Evolutionary conservation across 1,140 invertebrate genomes (phyloP).

Genomic region (Halotydeus destructor): DNA sequence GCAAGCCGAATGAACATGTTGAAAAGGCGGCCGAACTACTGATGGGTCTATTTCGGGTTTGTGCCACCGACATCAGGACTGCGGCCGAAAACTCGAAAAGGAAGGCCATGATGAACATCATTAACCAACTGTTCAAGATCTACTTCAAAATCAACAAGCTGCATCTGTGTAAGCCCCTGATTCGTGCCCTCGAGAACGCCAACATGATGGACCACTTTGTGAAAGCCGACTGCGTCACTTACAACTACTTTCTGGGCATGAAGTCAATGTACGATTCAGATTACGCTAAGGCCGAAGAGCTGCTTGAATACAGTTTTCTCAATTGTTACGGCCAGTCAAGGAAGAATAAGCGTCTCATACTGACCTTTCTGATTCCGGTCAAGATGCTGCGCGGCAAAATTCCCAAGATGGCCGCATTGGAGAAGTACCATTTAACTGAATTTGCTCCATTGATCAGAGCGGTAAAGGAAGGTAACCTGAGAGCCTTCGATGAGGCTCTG

Average conservation of each 20-base stretch:
- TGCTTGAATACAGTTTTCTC: constrained; percentile 75
- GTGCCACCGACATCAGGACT: constrained; percentile 67
- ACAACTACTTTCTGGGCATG: constrained; percentile 86
- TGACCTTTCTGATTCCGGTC: constrained; percentile 89
- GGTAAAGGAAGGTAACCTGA: constrained; percentile 62
- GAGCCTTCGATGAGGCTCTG: constrained; percentile 61
- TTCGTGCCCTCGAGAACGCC: constrained; percentile 80
- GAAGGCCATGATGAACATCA: constrained; percentile 81
- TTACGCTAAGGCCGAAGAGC: constrained; percentile 75
- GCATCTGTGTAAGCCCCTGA: constrained; percentile 86
- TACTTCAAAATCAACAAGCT: constrained; percentile 85
- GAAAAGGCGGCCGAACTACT: constrained; percentile 85
- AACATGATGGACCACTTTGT: constrained; percentile 64
- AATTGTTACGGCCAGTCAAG: constrained; percentile 56
- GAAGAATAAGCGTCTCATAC: constrained; percentile 77
- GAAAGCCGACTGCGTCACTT: constrained; percentile 61
- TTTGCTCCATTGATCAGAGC: constrained; percentile 69
- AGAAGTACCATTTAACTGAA: constrained; percentile 72
- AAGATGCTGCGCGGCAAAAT: constrained; percentile 89
- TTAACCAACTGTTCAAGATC: constrained; percentile 92
- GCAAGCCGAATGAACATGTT: constrained; percentile 41
- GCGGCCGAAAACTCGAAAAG: constrained; percentile 74
- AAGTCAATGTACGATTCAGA: constrained; percentile 97
- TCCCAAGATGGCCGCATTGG: constrained; percentile 50
- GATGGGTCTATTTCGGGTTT: constrained; percentile 83